Evolutionary conservation across 2,888 invertebrate genomes (phyloP).

Genomic region (Ramazzottius varieornatus): DNA sequence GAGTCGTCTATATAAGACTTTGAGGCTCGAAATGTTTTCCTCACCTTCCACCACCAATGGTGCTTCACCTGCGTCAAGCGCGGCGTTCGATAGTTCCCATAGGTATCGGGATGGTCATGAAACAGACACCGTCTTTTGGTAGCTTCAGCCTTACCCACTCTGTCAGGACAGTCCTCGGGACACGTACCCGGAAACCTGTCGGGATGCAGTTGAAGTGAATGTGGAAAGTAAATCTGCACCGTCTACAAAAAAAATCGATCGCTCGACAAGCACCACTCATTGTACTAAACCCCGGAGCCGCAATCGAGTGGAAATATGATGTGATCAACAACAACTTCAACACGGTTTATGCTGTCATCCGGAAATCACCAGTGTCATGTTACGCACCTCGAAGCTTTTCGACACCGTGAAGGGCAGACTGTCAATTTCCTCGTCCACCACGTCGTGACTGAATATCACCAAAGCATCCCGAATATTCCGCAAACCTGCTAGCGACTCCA

Average conservation of each 20-base stretch:
- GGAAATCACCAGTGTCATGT: not conserved
- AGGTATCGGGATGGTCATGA: not conserved
- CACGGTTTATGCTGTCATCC: not conserved
- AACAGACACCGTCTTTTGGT: not conserved
- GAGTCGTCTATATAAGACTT: no score
- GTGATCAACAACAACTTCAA: no score
- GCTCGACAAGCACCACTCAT: not conserved
- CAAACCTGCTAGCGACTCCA: not conserved
- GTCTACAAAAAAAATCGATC: not conserved
- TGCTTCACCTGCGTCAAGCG: not conserved
- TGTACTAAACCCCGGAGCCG: no score
- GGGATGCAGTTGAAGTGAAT: not conserved
- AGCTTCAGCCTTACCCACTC: not conserved
- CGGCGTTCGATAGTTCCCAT: not conserved
- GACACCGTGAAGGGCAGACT: no score
- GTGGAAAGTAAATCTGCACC: not conserved
- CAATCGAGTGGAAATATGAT: not conserved
- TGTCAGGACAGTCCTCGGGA: not conserved
- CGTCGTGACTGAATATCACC: not conserved
- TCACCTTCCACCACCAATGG: slow-evolving; percentile 3
- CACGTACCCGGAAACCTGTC: not conserved
- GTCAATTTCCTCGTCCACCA: not conserved
- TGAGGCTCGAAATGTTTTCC: not conserved
- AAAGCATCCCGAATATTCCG: not conserved
- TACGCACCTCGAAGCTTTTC: no score